A percentile compares a stretch with the other conserved stretches of the same genome.
Evolutionary conservation across 2,888 invertebrate species (phyloP).

Genomic region (Archips crataeganus): DNA sequence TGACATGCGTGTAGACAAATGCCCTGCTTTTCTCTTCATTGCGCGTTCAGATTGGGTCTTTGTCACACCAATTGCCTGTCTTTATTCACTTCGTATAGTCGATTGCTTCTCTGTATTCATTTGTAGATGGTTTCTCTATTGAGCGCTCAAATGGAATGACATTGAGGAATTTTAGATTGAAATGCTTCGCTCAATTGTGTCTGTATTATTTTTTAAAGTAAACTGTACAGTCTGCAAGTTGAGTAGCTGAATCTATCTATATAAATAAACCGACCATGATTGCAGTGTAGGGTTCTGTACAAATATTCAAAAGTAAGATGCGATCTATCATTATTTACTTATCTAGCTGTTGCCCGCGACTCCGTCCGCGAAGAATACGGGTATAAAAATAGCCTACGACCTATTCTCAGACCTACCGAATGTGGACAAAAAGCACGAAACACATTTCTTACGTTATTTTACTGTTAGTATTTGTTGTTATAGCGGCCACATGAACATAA

Average conservation of each 20-base stretch:
- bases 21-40: constrained; percentile 1
- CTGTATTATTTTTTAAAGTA: neutral
- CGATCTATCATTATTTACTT: too few relatives aligned
- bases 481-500: too few relatives aligned
- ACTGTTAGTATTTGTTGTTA: too few relatives aligned
- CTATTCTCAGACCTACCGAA: too few relatives aligned
- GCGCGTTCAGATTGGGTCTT: constrained; percentile 26
- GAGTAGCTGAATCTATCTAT: neutral
- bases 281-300: too few relatives aligned
- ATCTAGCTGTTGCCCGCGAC: too few relatives aligned
- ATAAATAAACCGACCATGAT: too few relatives aligned
- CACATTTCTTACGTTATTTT: too few relatives aligned
- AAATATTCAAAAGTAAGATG: too few relatives aligned
- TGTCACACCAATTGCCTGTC: constrained; percentile 28
- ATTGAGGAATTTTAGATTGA: neutral
- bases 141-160: neutral
- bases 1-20: constrained; percentile 11
- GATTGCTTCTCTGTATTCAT: constrained; percentile 26
- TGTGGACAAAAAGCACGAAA: too few relatives aligned
- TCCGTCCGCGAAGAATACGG: too few relatives aligned
- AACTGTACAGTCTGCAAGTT: neutral
- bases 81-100: constrained; percentile 14
- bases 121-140: constrained; percentile 6
- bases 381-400: too few relatives aligned
- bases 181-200: neutral